These are phyloP conservation scores for Drosophila demipolita DNA, from an alignment of 2,888 invertebrate genomes.

Conservation along the genomic window DNA sequence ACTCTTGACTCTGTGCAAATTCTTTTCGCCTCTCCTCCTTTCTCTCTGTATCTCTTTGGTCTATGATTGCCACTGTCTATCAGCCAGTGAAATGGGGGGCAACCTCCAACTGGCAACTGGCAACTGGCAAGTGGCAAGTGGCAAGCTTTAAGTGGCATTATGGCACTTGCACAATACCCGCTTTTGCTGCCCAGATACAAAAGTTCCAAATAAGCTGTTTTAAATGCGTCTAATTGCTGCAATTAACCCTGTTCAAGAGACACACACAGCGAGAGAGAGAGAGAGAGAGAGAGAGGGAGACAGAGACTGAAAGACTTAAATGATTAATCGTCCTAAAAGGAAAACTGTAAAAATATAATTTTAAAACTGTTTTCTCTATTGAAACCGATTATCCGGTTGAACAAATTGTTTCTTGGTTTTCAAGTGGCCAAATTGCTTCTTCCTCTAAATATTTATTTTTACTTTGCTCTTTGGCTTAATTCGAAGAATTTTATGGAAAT, in stretches of 20 bases:
- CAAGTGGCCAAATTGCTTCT: neutral
- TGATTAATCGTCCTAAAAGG: neutral
- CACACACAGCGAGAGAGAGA: neutral
- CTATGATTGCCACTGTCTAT: constrained; percentile 37
- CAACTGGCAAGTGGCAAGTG: constrained; percentile 2
- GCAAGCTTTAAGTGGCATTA: constrained; percentile 9
- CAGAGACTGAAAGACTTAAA: neutral
- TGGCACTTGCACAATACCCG: constrained; percentile 4
- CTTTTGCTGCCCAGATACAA: neutral
- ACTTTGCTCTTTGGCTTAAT: neutral
- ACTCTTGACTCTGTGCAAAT: constrained; percentile 51
- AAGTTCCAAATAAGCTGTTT: constrained; percentile 14
- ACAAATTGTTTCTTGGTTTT: neutral
- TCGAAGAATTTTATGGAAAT: neutral
- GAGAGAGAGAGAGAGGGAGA: too few relatives aligned
- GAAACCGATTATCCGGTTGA: neutral
- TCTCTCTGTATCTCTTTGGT: neutral
- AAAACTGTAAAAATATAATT: neutral
- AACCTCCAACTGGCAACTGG: neutral
- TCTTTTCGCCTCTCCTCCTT: constrained; percentile 24
- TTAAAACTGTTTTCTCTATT: neutral
- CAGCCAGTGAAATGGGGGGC: neutral
- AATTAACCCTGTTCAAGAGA: constrained; percentile 22
- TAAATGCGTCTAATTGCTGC: constrained; percentile 24
- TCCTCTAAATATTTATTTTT: neutral